A percentile compares a stretch with the other conserved stretches of the same genome.
Evolutionary conservation across 2,113 vertebrate species (phyloP).

Genomic region (Leptobrachium leishanense): DNA sequence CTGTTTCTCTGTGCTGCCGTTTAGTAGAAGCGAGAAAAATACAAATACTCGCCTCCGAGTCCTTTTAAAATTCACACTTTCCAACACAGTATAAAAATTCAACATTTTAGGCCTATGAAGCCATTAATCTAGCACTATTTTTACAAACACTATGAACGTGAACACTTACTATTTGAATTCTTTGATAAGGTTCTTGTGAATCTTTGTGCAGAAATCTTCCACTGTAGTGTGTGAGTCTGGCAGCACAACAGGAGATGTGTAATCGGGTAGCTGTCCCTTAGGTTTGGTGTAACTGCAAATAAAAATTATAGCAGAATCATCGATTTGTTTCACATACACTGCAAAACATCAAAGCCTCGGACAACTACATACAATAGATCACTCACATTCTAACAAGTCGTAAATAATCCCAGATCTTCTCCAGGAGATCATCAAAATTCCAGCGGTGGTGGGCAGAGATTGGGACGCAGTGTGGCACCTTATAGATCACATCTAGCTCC

Average conservation of each 20-base stretch:
- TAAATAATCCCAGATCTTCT: constrained; percentile 95
- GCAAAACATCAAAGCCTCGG: neutral
- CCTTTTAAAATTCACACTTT: too few species aligned
- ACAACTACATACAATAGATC: neutral
- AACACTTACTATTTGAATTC: constrained; percentile 96
- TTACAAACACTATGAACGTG: neutral
- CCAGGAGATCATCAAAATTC: constrained; percentile 98
- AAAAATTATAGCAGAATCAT: neutral
- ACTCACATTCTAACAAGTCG: constrained; percentile 94
- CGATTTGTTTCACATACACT: neutral
- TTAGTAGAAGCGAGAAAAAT: too few species aligned
- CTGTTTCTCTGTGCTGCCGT: too few species aligned
- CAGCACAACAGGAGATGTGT: constrained; percentile 91
- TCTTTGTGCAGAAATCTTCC: constrained; percentile 97
- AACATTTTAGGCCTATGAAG: too few species aligned
- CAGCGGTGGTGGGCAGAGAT: constrained; percentile 98
- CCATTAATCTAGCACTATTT: too few species aligned
- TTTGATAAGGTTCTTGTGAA: constrained; percentile 97
- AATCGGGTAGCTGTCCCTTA: constrained; percentile 98
- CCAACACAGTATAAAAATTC: too few species aligned
- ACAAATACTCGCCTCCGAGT: too few species aligned
- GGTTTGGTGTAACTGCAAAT: constrained; percentile 93
- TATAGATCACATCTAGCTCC: constrained; percentile 97
- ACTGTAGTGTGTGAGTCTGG: constrained; percentile 83
- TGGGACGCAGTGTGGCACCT: constrained; percentile 96